These are phyloP conservation scores for Zaprionus africanus DNA, from an alignment of 1,140 invertebrate genomes.

Conservation along the genomic window DNA sequence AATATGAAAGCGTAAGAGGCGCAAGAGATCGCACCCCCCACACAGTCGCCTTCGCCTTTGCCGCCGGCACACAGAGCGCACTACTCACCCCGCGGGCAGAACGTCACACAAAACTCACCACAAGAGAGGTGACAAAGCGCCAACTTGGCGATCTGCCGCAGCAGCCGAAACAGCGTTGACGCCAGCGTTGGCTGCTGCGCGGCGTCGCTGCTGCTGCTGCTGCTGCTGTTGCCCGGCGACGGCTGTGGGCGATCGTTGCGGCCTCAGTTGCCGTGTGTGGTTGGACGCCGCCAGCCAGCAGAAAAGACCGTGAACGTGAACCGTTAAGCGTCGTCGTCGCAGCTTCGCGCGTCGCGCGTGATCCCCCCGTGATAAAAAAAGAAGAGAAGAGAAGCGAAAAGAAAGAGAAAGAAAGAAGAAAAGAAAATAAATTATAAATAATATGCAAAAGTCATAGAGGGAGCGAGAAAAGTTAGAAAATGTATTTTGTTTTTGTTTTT, in stretches of 20 bases:
- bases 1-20: slow-evolving; percentile 36
- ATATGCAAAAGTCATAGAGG: not conserved
- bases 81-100: slow-evolving; percentile 1
- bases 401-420: not conserved
- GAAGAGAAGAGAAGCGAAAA: not conserved
- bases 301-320: slow-evolving; percentile 39
- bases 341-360: slow-evolving; percentile 2
- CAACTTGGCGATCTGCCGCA: slow-evolving; percentile 25
- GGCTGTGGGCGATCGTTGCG: not conserved
- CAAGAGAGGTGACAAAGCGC: slow-evolving; percentile 64
- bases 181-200: slow-evolving; percentile 1
- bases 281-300: slow-evolving; percentile 66
- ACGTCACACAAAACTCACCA: slow-evolving; percentile 43
- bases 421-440: slow-evolving; percentile 1
- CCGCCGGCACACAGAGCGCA: not conserved
- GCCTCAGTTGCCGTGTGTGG: slow-evolving; percentile 71
- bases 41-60: not conserved
- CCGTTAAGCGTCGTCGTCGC: slow-evolving; percentile 39
- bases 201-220: not conserved
- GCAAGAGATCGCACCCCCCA: slow-evolving; percentile 41
- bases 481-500: not conserved
- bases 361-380: not conserved
- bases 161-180: slow-evolving; percentile 4
- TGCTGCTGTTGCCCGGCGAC: slow-evolving; percentile 19
- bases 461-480: slow-evolving; percentile 3